These are phyloP conservation scores for Zaprionus lineosus DNA, from an alignment of 2,888 invertebrate species.

Conservation along the genomic window DNA sequence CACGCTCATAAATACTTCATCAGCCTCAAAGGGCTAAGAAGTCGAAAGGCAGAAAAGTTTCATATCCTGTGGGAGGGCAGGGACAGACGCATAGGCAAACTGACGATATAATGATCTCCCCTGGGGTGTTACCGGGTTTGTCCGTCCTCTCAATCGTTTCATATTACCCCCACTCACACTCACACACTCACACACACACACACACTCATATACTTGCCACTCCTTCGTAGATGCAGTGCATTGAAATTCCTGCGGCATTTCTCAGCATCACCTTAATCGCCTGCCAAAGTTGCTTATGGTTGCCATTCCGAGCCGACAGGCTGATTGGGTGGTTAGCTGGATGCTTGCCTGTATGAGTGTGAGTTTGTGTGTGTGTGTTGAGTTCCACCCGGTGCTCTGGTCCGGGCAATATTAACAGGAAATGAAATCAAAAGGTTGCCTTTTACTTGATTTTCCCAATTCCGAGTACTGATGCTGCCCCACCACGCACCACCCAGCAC, in stretches of 20 bases:
- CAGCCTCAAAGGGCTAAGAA: conserved; percentile 55
- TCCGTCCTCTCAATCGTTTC: conserved; percentile 7
- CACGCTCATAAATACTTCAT: conserved; percentile 68
- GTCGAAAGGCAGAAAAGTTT: conserved; percentile 60
- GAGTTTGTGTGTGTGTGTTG: not conserved
- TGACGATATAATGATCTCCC: conserved; percentile 77
- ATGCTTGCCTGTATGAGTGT: conserved; percentile 1
- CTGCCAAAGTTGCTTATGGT: conserved; percentile 73
- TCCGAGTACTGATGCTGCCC: conserved; percentile 35
- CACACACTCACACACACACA: conserved; percentile 5
- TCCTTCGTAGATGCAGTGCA: conserved; percentile 56
- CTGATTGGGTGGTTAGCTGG: conserved; percentile 20
- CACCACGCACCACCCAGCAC: not conserved
- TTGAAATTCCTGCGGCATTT: conserved; percentile 73
- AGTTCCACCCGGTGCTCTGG: too few species aligned
- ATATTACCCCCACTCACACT: not conserved
- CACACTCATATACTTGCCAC: conserved; percentile 3
- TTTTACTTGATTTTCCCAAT: conserved; percentile 74
- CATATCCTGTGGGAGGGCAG: conserved; percentile 9
- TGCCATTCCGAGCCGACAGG: conserved; percentile 39
- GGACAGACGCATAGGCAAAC: conserved; percentile 49
- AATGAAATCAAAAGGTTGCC: conserved; percentile 77
- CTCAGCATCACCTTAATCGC: conserved; percentile 76
- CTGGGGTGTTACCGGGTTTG: conserved; percentile 41
- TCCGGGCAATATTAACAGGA: conserved; percentile 73